phyloP scores from a whole-genome alignment of 2,797 vertebrate genomes.

The Anniella stebbinsi region DNA sequence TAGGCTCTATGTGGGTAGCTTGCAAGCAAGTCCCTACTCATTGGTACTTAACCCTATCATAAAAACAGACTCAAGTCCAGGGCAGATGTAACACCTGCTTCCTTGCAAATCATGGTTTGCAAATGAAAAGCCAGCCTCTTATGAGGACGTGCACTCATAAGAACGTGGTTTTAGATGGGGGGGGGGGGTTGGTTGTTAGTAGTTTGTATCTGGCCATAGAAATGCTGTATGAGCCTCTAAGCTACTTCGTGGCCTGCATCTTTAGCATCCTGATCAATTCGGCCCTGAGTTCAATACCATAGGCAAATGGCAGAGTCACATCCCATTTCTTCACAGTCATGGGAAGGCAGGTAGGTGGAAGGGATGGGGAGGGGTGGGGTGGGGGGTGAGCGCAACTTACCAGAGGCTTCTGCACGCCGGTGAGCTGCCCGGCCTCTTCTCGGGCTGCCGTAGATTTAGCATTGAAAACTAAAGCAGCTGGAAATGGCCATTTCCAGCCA shows the following conservation, averaged over 20 bases:
- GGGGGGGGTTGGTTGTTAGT: background rate
- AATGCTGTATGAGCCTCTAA: background rate
- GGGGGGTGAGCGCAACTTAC: too few relatives aligned
- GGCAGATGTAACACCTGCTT: background rate
- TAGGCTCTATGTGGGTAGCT: background rate
- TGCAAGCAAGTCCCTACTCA: slow-evolving; percentile 20
- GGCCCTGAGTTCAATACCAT: background rate
- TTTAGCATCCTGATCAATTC: background rate
- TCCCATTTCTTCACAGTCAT: background rate
- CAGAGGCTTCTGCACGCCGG: too few relatives aligned
- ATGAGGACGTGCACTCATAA: background rate
- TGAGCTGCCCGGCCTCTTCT: too few relatives aligned
- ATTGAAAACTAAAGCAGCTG: too few relatives aligned
- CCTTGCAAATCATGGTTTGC: background rate
- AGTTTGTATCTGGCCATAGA: background rate
- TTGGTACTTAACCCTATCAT: slow-evolving; percentile 1
- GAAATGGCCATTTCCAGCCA: too few relatives aligned
- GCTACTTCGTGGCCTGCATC: background rate
- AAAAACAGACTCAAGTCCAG: background rate
- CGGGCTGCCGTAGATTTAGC: too few relatives aligned
- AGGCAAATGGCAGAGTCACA: background rate
- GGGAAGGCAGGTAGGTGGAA: too few relatives aligned
- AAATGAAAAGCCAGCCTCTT: background rate
- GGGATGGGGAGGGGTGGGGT: too few relatives aligned
- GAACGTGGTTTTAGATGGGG: background rate